Conservation (phyloP, 2,113 vertebrate species). For the Sakesphorus luctuosus region DNA sequence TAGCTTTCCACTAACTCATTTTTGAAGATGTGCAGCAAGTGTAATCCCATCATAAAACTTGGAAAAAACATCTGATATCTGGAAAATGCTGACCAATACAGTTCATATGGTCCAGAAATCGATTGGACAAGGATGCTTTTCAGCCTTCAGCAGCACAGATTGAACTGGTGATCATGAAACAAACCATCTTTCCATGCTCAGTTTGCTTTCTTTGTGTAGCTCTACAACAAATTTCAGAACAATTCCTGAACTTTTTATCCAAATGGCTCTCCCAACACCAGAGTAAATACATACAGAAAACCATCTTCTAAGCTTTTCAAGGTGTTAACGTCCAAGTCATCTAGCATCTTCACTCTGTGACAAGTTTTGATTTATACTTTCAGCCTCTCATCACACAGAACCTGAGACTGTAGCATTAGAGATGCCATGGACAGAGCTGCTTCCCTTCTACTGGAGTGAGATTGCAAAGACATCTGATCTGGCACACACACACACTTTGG, state of each 20-base stretch:
- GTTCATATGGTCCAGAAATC: neutral
- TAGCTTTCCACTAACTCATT: neutral
- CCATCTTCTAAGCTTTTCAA: neutral
- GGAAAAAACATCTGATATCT: neutral
- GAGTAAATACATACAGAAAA: neutral
- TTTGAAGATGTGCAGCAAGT: neutral
- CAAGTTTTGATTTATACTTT: neutral
- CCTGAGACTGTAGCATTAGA: neutral
- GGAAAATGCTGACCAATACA: neutral
- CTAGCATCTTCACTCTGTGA: neutral
- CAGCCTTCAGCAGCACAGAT: rapidly evolving
- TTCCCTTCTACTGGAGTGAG: neutral
- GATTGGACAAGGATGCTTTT: neutral
- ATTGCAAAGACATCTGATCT: neutral
- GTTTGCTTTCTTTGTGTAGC: neutral
- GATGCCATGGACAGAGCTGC: neutral
- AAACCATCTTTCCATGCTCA: neutral
- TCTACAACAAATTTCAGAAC: neutral
- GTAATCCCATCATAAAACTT: conserved; percentile 12
- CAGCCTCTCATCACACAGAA: neutral
- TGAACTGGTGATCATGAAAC: neutral
- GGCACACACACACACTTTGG: rapidly evolving
- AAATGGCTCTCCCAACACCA: neutral
- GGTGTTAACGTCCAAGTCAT: neutral
- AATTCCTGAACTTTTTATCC: neutral